Base-by-base conservation (phyloP, 2,888 invertebrate species). In the Tiphia femorata region DNA sequence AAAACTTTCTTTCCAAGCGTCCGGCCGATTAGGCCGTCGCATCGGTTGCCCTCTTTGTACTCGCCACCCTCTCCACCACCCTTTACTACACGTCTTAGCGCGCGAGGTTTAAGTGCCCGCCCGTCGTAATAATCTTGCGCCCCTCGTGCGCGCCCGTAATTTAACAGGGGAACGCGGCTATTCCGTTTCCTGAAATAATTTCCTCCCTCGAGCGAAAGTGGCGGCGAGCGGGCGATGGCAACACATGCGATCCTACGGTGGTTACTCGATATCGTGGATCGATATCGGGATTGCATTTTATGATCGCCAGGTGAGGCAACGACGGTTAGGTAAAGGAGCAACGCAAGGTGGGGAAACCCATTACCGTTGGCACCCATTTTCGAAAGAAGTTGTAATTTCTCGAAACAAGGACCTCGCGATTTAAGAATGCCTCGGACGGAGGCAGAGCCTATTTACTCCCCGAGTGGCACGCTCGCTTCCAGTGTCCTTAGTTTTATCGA, bases 121-220 rank as follows among this genome's bases (percentile, higher is more conserved):
- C 33, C 12, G 33, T n/a, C 12, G 12, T 12, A 33, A 33, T 33
- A 33, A 14, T 33, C 33, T n/a, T 14, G 33, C 33, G 12, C 6
- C 12, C n/a, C 33, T 33, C 33, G 33, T 33, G 12, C n/a, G n/a
- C n/a, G n/a, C n/a, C 33, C 33, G 33, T 14, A 33, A 33, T 33
- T 33, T 33, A n/a, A n/a, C n/a, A 14, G 33, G n/a, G 12, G 33
- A 33, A 14, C 12, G 33, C 5, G 12, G 33, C 12, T 33, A 33
- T 33, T 33, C 33, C 33, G 33, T 33, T 33, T 33, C 33, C 33
- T 33, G 33, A 33, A 33, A 33, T 33, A 33, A 33, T 33, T 33
- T 33, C 29, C 29, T 29, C 14, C 3, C 4, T 4, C 33, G 33
- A 33, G 8, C 33, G 33, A 14, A 8, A 25, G 5, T 25, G 25